Evolutionary conservation across 2,113 vertebrate species (phyloP).

Genomic region (Sapayoa aenigma): DNA sequence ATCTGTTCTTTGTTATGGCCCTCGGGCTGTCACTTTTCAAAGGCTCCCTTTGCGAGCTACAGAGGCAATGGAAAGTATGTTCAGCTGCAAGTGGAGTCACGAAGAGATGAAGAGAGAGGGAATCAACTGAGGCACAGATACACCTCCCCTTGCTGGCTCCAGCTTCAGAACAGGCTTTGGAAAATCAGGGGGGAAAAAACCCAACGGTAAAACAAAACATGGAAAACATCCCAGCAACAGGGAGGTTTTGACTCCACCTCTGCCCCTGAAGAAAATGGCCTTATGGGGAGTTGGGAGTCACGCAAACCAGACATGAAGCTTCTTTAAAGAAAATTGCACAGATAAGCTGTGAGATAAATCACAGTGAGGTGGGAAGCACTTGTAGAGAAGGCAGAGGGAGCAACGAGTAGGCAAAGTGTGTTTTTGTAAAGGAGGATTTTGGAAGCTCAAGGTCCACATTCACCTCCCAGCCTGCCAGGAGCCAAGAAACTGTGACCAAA

Average conservation of each 20-base stretch:
- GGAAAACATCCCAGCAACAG: background rate
- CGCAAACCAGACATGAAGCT: background rate
- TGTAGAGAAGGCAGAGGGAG: background rate
- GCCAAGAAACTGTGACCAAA: background rate
- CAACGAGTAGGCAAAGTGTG: background rate
- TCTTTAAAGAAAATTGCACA: background rate
- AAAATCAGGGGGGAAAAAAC: fast-evolving
- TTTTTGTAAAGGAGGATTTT: background rate
- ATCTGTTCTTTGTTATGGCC: slow-evolving; percentile 36
- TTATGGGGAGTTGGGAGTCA: background rate
- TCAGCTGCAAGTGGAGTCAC: background rate
- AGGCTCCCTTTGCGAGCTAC: slow-evolving; percentile 1
- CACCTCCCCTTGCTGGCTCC: background rate
- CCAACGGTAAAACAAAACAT: background rate
- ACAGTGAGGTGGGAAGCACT: too few relatives aligned
- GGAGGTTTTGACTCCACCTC: background rate
- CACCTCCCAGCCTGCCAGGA: background rate
- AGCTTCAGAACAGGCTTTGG: background rate
- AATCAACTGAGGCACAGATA: background rate
- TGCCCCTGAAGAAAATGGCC: background rate
- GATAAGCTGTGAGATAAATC: fast-evolving
- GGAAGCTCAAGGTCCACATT: background rate
- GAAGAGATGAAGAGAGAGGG: background rate
- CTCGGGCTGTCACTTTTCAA: slow-evolving; percentile 25
- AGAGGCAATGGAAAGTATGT: slow-evolving; percentile 39